These are phyloP conservation scores for Myiothlypis chrysogaster DNA, from an alignment of 2,797 vertebrate genomes.

Conservation along the genomic window DNA sequence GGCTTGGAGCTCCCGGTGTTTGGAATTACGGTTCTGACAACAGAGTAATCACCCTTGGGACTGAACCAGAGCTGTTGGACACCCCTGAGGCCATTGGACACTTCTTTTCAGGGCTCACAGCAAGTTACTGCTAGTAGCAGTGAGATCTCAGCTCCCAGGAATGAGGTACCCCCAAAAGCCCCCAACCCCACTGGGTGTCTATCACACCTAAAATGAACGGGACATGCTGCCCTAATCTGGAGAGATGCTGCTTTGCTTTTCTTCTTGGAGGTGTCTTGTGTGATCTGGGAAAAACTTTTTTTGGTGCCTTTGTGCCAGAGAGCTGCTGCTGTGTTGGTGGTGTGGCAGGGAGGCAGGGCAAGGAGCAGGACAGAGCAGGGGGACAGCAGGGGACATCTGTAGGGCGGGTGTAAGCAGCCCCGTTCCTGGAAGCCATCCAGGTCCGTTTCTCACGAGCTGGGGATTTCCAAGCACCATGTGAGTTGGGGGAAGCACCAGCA, in stretches of 20 bases:
- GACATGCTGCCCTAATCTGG: not conserved
- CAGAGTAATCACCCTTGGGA: not conserved
- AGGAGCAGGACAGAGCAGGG: not conserved
- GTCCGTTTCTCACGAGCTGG: not conserved
- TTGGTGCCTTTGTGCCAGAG: not conserved
- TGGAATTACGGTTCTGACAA: not conserved
- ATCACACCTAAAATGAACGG: not conserved
- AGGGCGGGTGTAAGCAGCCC: accelerated
- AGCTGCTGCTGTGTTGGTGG: not conserved
- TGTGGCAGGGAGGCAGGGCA: not conserved
- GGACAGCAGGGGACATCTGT: not conserved
- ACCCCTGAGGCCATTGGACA: not conserved
- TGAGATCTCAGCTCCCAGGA: not conserved
- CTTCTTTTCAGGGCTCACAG: not conserved
- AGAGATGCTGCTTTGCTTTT: not conserved
- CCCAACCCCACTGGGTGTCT: not conserved
- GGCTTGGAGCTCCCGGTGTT: not conserved
- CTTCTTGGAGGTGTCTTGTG: not conserved
- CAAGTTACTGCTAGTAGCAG: not conserved
- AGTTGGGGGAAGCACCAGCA: not conserved
- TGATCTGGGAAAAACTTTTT: accelerated
- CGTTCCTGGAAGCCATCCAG: not conserved
- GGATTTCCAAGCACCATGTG: not conserved
- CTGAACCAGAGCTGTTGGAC: not conserved
- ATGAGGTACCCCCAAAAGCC: not conserved